Evolutionary conservation across 2,888 invertebrate genomes (phyloP), one percentile per base, ranked within the genome.

Genomic region (Alcis repandata): DNA sequence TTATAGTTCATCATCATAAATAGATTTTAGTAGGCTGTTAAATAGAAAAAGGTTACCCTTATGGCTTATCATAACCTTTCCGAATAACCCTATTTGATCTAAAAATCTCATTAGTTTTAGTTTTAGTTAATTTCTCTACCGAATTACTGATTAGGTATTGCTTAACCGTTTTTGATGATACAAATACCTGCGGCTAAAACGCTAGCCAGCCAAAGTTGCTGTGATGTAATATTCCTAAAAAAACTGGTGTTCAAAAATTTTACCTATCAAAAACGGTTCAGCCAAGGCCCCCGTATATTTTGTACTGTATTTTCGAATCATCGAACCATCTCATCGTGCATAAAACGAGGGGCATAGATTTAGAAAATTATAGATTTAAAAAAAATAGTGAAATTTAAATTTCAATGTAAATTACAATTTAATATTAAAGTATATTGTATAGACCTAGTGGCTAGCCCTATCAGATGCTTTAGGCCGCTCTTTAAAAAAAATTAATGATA

Each of bases 301-400:
- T 71, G 75, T 73, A 72, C 63, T 68, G 62, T 57, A 54, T 54
- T 38, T 58, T 68, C 46, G 59, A 56, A 70, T 75, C 75, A 72
- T 73, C 69, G 54, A 32, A 66, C 75, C 74, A 76, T 73, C 65
- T 63, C 76, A 80, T 78, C 38, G 77, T 75, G 66, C 75, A 78
- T 53, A 57, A 66, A 57, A 68, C 41, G 70, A 63, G 77, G 83
- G 83, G 83, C 82, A 83, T 84, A 84, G 83, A 79, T 84, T 83
- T 77, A 64, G 68, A 46, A 40, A 58, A 59, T 20, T 51, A 32
- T 11, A 36, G n/a, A 19, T 15, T 27, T 11, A 15, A 10, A 46
- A 22, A 17, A 6, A 22, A 13, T 10, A 32, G 2, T 36, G 17
- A 6, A 10, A 32, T 32, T 15, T 48, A 10, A n/a, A n/a, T n/a